Evolutionary conservation across 2,113 vertebrate species (phyloP), one percentile per base, ranked within the genome.

Genomic region (Eulemur rufifrons): DNA sequence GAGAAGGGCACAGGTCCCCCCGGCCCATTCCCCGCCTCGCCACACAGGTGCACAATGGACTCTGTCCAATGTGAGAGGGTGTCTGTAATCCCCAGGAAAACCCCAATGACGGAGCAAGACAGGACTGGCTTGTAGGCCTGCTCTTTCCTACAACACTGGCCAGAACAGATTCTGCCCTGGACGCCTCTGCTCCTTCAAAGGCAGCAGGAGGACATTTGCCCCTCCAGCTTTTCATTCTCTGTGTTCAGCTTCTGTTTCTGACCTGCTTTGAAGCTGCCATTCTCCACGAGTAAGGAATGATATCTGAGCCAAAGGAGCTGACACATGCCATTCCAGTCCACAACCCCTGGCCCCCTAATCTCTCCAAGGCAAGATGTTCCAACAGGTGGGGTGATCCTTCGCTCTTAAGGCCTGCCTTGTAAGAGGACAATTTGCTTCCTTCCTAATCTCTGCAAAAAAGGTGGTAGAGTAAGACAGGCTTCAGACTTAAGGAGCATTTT

Each of bases 311-410:
- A 0, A 66, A 68, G 77, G 86, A 87, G 37, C 69, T 2, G 37
- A 17, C n/a, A 11, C 8, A 18, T 86, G 45, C 86, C 13, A 3
- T 76, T 66, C 29, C 25, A 42, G 80, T 59, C 52, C 3, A 5
- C 50, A 84, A 42, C 21, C 23, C 37, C 10, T 0, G 3, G 45
- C 18, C 3, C 52, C 34, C 59, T 82, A 59, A 86, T 94, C 66
- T 69, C 61, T 86, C 94, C 10, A 32, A 64, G 91, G n/a, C 87
- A 86, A 23, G 85, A 82, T 92, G 66, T 69, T 87, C 87, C 94
- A 92, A 89, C 78, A 94, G 95, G 83, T 89, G 95, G 45, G 54
- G 52, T 1, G 8, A 3, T n/a, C 59, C 63, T 94, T 91, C 47
- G 63, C 66, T 77, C n/a, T 63, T 59, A 83, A 94, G 47, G 45